Evolutionary conservation across 1,140 invertebrate genomes (phyloP).

Genomic region (Trialeurodes vaporariorum): DNA sequence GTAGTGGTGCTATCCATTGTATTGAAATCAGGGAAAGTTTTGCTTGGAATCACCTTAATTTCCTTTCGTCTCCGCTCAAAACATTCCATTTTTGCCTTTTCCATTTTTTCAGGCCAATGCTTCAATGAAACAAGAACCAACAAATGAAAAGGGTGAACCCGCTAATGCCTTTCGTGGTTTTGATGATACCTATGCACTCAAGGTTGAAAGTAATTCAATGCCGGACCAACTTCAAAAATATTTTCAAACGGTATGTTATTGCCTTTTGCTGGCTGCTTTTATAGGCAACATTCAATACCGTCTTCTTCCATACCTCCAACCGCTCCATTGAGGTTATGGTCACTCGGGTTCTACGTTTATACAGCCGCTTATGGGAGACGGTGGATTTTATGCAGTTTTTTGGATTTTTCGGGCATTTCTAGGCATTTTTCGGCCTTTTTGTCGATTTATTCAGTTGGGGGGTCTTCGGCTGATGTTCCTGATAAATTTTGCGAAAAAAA

Average conservation of each 20-base stretch:
- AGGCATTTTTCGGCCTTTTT: too few species aligned
- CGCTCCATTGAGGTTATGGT: background rate
- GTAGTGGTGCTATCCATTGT: too few species aligned
- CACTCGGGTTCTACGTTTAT: background rate
- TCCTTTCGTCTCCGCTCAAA: too few species aligned
- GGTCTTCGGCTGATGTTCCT: too few species aligned
- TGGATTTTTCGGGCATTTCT: too few species aligned
- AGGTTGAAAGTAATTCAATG: background rate
- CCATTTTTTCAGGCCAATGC: background rate
- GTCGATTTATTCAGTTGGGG: too few species aligned
- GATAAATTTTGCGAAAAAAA: too few species aligned
- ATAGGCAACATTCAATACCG: background rate
- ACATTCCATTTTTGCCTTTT: too few species aligned
- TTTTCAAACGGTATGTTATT: conserved; percentile 5
- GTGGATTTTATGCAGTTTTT: background rate
- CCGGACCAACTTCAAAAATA: conserved; percentile 3
- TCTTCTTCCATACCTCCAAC: background rate
- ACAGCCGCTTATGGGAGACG: background rate
- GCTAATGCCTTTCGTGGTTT: background rate
- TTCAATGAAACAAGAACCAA: conserved; percentile 1
- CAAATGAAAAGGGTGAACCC: background rate
- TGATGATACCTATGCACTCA: background rate
- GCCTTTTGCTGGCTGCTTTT: too few species aligned
- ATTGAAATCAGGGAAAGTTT: too few species aligned
- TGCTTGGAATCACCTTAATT: too few species aligned